Base-by-base conservation (phyloP, 2,113 vertebrate species). In the Bufo bufo region DNA sequence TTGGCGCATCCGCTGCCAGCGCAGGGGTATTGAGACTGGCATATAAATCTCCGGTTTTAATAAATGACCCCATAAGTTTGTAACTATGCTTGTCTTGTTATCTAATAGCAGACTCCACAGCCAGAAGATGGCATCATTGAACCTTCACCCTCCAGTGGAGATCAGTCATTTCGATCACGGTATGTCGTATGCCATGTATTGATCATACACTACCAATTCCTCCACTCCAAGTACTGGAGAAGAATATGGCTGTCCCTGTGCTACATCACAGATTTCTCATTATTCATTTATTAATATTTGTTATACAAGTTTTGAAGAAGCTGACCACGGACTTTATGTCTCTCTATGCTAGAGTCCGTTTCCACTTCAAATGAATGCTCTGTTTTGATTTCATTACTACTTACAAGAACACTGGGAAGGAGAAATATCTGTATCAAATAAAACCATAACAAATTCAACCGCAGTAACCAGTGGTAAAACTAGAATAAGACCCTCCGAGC, bases 361-460 rank as follows among this genome's bases (percentile, higher is more conserved):
- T 59, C 54, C 4, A 80, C 77, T 58, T 80, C 52, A 80, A 80
- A 80, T 52, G 43, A 43, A 23, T 43, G n/a, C 17, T 56, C 6
- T 33, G 50, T n/a, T 78, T n/a, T 78, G 49, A 0, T 12, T n/a
- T 80, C 52, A 17, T 56, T 58, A 33, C 77, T 58, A 78, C 77
- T 52, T 54, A 78, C 20, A 78, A 54, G 75, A 58, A 80, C 49
- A 16, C 43, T 59, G n/a, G 13, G 54, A 80, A 17, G 49, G n/a
- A 80, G 23, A 80, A 58, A 80, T 80, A 58, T 58, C 50, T 50
- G 45, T 80, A 80, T 80, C 77, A 80, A 58, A 59, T 14, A 1
- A 58, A 80, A 80, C 77, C 52, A 80, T 80, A 58, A 58, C 23
- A 58, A 80, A 80, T 58, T 59, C 77, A 58, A 58, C 52, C 13